These are phyloP conservation scores for Acipenser transmontanus DNA, from an alignment of 2,797 vertebrate genomes.

Conservation along the genomic window DNA sequence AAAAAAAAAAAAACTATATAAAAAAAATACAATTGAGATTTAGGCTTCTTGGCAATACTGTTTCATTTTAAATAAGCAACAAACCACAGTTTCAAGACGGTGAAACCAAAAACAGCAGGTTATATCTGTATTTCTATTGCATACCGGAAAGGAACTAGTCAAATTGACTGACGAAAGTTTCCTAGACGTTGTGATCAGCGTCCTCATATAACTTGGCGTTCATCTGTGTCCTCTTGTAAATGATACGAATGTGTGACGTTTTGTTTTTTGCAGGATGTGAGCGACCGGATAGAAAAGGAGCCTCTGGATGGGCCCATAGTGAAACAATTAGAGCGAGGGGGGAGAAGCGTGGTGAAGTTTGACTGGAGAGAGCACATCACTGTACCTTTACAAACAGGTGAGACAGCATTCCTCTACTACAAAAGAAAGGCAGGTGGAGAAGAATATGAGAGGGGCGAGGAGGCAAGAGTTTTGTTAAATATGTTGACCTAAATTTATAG, in stretches of 20 bases:
- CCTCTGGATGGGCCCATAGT: constrained; percentile 84
- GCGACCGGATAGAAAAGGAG: constrained; percentile 95
- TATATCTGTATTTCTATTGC: background rate
- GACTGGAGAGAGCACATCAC: constrained; percentile 96
- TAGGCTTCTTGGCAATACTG: too few relatives aligned
- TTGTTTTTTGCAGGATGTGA: constrained; percentile 75
- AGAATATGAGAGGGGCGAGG: too few relatives aligned
- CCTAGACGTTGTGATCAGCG: background rate
- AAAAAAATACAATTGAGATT: too few relatives aligned
- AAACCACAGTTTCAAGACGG: too few relatives aligned
- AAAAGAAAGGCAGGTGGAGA: too few relatives aligned
- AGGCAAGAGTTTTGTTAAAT: too few relatives aligned
- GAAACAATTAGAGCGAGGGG: constrained; percentile 83
- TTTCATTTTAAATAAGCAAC: too few relatives aligned
- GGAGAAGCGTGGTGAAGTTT: constrained; percentile 81
- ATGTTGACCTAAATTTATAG: too few relatives aligned
- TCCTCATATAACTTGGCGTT: background rate
- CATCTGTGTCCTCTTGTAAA: constrained; percentile 8
- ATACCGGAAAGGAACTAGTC: background rate
- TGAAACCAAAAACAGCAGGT: too few relatives aligned
- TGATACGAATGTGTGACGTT: background rate
- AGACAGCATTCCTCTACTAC: background rate
- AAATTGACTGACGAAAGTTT: too few relatives aligned
- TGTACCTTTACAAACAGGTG: constrained; percentile 92
- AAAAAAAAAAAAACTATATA: too few relatives aligned